Conservation (phyloP, 1,140 invertebrate species). For the Drosophila auraria region DNA sequence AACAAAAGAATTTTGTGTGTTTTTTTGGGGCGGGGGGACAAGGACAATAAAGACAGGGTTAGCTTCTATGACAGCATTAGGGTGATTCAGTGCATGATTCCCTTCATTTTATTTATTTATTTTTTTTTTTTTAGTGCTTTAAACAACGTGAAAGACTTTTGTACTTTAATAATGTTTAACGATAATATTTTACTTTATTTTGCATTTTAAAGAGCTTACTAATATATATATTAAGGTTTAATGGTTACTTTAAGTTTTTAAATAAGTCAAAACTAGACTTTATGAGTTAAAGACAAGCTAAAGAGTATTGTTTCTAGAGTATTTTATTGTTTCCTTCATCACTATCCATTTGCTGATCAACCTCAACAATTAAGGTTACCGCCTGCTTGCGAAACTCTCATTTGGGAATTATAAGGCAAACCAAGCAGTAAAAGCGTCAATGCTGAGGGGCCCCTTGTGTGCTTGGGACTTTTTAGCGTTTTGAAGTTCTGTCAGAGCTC, state of each 20-base stretch:
- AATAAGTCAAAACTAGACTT: too few species aligned
- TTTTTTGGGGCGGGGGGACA: constrained; percentile 8
- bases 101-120: neutral
- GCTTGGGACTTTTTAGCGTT: too few species aligned
- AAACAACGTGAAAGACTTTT: constrained; percentile 6
- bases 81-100: constrained; percentile 56
- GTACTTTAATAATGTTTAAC: neutral
- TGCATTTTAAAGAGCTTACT: neutral
- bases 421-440: neutral
- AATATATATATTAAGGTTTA: neutral
- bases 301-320: too few species aligned
- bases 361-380: neutral
- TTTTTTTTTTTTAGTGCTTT: constrained; percentile 3
- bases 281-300: too few species aligned
- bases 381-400: too few species aligned
- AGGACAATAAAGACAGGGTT: constrained; percentile 38
- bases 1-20: neutral
- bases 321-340: too few species aligned
- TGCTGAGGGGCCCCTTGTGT: neutral
- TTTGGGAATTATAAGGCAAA: too few species aligned
- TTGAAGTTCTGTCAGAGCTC: too few species aligned
- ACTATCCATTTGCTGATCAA: neutral
- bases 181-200: constrained; percentile 3
- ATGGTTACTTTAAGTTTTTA: too few species aligned
- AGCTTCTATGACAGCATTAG: constrained; percentile 54